phyloP scores from a whole-genome alignment of 2,113 vertebrate genomes.

The Chrysochloris asiatica region DNA sequence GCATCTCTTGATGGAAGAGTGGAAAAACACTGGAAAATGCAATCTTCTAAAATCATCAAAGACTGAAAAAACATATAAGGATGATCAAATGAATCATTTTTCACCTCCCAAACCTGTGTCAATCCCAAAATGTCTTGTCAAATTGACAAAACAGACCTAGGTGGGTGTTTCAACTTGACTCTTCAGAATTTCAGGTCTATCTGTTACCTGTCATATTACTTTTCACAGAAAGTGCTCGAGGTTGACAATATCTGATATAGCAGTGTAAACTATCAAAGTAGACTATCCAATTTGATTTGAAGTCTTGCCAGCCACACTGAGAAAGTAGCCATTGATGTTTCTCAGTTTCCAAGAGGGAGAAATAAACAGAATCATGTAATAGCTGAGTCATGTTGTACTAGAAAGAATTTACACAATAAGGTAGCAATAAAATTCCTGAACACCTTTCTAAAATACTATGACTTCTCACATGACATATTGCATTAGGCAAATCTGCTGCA shows the following conservation, averaged over 20 bases:
- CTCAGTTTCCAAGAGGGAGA: conserved; percentile 22
- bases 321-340: not conserved
- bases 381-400: not conserved
- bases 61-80: not conserved
- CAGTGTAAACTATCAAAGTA: not conserved
- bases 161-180: not conserved
- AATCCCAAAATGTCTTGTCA: not conserved
- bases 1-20: not conserved
- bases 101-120: not conserved
- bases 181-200: not conserved
- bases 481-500: too few relatives aligned
- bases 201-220: not conserved
- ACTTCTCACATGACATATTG: too few relatives aligned
- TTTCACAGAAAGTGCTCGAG: not conserved
- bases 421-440: not conserved
- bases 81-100: not conserved
- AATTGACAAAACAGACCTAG: conserved; percentile 10
- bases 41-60: not conserved
- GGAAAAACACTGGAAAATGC: not conserved
- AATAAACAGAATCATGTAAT: not conserved
- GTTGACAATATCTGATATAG: not conserved
- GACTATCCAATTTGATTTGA: not conserved
- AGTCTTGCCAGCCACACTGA: not conserved
- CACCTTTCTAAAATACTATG: not conserved
- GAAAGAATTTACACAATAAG: not conserved